phyloP scores from a whole-genome alignment of 1,140 invertebrate genomes.

The Diprion similis region DNA sequence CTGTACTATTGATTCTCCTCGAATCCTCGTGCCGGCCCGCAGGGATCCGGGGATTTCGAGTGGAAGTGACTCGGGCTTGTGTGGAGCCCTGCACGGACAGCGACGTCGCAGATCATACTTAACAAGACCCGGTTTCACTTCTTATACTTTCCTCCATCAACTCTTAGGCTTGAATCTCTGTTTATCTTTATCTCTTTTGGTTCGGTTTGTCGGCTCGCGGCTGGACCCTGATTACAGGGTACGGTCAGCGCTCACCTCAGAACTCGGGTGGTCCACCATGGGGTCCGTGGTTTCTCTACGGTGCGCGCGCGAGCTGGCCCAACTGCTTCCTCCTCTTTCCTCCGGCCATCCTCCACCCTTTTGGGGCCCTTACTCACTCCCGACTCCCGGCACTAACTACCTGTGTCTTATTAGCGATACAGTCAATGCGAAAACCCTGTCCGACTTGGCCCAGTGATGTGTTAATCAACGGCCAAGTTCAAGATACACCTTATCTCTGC shows the following conservation, averaged over 20 bases:
- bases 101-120: conserved; percentile 60
- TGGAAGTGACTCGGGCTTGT: too few species aligned
- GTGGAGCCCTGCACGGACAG: conserved; percentile 40
- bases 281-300: neutral
- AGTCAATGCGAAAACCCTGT: conserved; percentile 58
- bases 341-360: neutral
- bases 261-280: conserved; percentile 58
- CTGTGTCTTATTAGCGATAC: conserved; percentile 61
- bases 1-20: too few species aligned
- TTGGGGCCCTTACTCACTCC: conserved; percentile 14
- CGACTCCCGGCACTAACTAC: conserved; percentile 47
- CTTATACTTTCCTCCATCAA: conserved; percentile 45
- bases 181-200: conserved; percentile 64
- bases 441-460: conserved; percentile 46
- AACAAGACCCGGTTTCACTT: conserved; percentile 45
- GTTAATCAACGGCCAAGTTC: conserved; percentile 45
- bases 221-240: conserved; percentile 61
- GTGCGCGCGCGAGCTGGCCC: conserved; percentile 34
- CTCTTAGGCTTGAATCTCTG: conserved; percentile 59
- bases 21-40: too few species aligned
- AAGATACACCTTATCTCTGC: neutral
- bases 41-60: too few species aligned
- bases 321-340: conserved; percentile 15
- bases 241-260: conserved; percentile 60
- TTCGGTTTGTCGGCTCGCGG: conserved; percentile 63